Percentiles rank a stretch among this genome's conserved stretches.
Conservation (phyloP, 2,113 vertebrate species). For the Pangasianodon gigas region DNA sequence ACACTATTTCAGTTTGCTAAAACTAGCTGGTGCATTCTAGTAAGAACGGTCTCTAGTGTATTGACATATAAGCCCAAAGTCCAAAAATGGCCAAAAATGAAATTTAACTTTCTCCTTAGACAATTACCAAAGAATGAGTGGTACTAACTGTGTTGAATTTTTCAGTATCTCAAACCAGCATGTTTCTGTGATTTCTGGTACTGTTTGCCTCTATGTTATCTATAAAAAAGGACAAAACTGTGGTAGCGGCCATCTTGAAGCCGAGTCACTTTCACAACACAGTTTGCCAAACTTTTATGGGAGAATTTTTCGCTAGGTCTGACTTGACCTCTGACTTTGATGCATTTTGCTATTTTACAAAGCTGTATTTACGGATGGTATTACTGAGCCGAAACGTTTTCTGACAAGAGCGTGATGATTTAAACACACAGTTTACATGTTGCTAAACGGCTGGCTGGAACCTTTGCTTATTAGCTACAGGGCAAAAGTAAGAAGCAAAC, state of each 20-base stretch:
- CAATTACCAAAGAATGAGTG: neutral
- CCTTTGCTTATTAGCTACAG: neutral
- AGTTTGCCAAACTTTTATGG: neutral
- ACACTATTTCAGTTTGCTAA: neutral
- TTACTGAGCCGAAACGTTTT: neutral
- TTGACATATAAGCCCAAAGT: neutral
- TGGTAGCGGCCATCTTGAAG: neutral
- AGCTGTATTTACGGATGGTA: neutral
- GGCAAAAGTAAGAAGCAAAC: neutral
- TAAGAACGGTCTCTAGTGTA: neutral
- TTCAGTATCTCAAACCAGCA: neutral
- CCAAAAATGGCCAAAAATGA: neutral
- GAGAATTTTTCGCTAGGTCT: neutral
- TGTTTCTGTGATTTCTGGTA: neutral
- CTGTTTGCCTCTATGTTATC: neutral
- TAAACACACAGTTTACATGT: neutral
- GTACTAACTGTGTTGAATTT: neutral
- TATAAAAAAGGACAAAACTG: neutral
- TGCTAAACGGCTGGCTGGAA: neutral
- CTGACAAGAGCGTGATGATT: neutral
- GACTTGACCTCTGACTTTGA: neutral
- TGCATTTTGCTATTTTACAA: neutral
- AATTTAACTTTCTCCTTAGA: neutral
- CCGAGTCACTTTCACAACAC: neutral
- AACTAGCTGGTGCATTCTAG: neutral